phyloP scores from a whole-genome alignment of 2,888 invertebrate species.

The Argyresthia albistria region DNA sequence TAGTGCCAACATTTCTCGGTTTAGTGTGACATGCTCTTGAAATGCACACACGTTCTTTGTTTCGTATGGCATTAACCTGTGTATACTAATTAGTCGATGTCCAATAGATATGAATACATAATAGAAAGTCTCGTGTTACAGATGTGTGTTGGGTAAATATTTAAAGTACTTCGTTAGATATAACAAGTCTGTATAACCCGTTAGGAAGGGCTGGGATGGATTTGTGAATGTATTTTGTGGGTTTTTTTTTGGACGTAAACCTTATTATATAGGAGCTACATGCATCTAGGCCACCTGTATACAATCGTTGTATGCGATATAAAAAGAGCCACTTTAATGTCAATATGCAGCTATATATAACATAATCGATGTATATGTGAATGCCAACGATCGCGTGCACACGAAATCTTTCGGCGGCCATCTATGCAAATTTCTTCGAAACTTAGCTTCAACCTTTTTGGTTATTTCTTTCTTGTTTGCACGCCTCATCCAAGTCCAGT shows the following conservation, averaged over 20 bases:
- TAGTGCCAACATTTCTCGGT: slow-evolving; percentile 10
- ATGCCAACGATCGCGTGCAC: slow-evolving; percentile 25
- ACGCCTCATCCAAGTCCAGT: slow-evolving; percentile 32
- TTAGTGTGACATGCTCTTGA: slow-evolving; percentile 36
- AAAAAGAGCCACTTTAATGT: not conserved
- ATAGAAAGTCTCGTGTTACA: slow-evolving; percentile 64
- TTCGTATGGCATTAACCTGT: slow-evolving; percentile 56
- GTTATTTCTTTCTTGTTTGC: slow-evolving; percentile 23
- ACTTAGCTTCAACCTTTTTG: slow-evolving; percentile 14
- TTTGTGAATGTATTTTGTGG: not conserved
- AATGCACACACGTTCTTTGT: slow-evolving; percentile 47
- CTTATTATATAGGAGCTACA: not conserved
- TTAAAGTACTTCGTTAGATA: slow-evolving; percentile 35
- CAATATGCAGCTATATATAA: not conserved
- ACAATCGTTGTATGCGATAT: not conserved
- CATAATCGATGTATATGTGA: not conserved
- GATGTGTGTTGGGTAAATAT: slow-evolving; percentile 65
- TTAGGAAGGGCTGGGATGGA: not conserved
- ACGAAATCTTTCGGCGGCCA: slow-evolving; percentile 55
- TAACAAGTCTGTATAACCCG: not conserved
- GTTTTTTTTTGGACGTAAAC: not conserved
- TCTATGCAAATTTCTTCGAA: slow-evolving; percentile 71
- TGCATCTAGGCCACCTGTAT: not conserved
- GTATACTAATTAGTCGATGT: slow-evolving; percentile 71
- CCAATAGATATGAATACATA: slow-evolving; percentile 59